Evolutionary conservation across 2,888 invertebrate species (phyloP).

Genomic region (Sturmia bella): DNA sequence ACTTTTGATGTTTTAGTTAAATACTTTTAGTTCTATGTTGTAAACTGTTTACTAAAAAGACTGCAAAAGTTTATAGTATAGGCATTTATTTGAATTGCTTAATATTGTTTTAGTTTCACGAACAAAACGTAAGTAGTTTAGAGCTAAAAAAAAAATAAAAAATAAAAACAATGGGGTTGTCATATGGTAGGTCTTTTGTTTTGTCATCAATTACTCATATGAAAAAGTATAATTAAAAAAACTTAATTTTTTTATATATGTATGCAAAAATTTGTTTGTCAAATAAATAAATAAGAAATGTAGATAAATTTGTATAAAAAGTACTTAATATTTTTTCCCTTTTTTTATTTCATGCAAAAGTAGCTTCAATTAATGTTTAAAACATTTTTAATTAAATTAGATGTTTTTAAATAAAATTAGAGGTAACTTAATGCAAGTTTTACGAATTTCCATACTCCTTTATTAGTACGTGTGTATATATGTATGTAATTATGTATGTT

Average conservation of each 20-base stretch:
- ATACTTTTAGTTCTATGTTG: slow-evolving; percentile 17
- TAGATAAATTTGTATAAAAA: slow-evolving; percentile 44
- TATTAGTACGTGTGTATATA: no score
- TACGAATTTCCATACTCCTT: neutral
- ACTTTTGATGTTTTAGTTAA: slow-evolving; percentile 4
- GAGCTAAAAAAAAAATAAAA: neutral
- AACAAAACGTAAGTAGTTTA: slow-evolving; percentile 6
- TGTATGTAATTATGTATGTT: slow-evolving; percentile 13
- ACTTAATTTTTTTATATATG: slow-evolving; percentile 21
- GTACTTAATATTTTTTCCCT: neutral
- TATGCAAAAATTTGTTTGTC: slow-evolving; percentile 32
- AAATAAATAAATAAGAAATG: slow-evolving; percentile 48
- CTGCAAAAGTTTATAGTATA: slow-evolving; percentile 49
- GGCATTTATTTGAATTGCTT: slow-evolving; percentile 67
- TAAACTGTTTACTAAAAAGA: slow-evolving; percentile 47
- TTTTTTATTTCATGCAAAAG: slow-evolving; percentile 25
- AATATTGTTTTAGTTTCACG: slow-evolving; percentile 43
- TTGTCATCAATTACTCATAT: slow-evolving; percentile 43
- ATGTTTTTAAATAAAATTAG: slow-evolving; percentile 24
- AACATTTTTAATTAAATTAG: slow-evolving; percentile 13
- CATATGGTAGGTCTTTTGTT: slow-evolving; percentile 30
- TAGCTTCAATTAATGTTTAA: slow-evolving; percentile 31
- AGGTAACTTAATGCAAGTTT: slow-evolving; percentile 33
- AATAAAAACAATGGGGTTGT: slow-evolving; percentile 14
- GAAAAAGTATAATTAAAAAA: slow-evolving; percentile 35